Conservation (phyloP, 2,113 vertebrate genomes). For the Heptranchias perlo region DNA sequence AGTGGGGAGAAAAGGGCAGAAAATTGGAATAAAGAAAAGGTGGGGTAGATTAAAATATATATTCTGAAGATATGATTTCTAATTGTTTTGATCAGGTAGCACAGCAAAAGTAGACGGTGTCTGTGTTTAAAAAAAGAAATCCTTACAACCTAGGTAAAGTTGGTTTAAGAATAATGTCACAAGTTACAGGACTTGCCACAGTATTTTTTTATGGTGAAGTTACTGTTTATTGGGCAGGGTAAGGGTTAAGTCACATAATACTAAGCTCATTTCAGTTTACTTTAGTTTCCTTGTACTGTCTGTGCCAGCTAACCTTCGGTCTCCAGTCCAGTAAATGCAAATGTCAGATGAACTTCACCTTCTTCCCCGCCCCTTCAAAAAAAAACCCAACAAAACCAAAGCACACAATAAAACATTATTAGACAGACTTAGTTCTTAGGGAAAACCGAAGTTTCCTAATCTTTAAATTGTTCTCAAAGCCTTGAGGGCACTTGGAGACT, state of each 20-base stretch:
- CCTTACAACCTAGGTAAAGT: neutral
- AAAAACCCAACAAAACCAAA: conserved; percentile 27
- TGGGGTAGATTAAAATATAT: neutral
- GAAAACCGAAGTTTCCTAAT: conserved; percentile 18
- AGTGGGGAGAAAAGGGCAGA: neutral
- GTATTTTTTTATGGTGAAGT: neutral
- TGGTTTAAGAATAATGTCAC: conserved; percentile 5
- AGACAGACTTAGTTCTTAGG: neutral
- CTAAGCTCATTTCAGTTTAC: conserved; percentile 16
- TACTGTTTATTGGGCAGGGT: neutral
- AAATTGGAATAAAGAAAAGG: neutral
- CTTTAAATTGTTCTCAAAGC: conserved; percentile 26
- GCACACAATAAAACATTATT: conserved; percentile 31
- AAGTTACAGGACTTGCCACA: neutral
- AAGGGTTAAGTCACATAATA: conserved; percentile 24
- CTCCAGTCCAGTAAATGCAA: conserved; percentile 32
- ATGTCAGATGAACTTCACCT: conserved; percentile 34
- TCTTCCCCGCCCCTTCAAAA: neutral
- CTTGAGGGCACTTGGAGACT: conserved; percentile 16
- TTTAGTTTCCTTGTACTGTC: neutral
- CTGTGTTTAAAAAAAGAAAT: too few species aligned
- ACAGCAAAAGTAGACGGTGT: neutral
- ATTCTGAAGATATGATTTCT: neutral
- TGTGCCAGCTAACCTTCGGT: conserved; percentile 30
- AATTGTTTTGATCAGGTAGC: neutral